These are phyloP conservation scores for Tipula lateralis DNA, from an alignment of 2,888 invertebrate species.

Conservation along the genomic window DNA sequence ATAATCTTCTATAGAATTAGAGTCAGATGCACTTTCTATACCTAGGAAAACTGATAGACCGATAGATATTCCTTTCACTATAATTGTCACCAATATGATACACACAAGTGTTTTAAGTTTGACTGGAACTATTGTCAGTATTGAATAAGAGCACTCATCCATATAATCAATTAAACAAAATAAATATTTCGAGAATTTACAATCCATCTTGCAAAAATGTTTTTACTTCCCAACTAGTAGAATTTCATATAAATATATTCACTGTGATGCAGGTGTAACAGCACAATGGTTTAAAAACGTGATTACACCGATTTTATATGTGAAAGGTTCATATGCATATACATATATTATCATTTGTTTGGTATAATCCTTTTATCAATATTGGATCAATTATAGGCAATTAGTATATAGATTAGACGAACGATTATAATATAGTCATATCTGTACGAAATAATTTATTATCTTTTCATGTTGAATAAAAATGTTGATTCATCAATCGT, in stretches of 20 bases:
- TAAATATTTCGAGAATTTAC: background rate
- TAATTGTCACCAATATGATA: background rate
- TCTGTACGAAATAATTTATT: too few relatives aligned
- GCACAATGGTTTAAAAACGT: background rate
- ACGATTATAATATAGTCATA: too few relatives aligned
- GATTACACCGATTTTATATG: background rate
- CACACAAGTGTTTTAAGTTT: background rate
- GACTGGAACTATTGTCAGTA: background rate
- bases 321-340: background rate
- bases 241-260: background rate
- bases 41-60: background rate
- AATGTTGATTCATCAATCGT: too few relatives aligned
- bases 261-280: background rate
- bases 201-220: background rate
- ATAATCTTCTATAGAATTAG: background rate
- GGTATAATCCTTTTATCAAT: background rate
- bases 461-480: too few relatives aligned
- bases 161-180: background rate
- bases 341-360: background rate
- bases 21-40: background rate
- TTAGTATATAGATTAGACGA: background rate
- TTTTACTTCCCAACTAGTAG: background rate
- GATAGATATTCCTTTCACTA: background rate
- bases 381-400: background rate
- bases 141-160: background rate